Conservation (phyloP, 2,888 invertebrate genomes). For the Apotomis betuletana region DNA sequence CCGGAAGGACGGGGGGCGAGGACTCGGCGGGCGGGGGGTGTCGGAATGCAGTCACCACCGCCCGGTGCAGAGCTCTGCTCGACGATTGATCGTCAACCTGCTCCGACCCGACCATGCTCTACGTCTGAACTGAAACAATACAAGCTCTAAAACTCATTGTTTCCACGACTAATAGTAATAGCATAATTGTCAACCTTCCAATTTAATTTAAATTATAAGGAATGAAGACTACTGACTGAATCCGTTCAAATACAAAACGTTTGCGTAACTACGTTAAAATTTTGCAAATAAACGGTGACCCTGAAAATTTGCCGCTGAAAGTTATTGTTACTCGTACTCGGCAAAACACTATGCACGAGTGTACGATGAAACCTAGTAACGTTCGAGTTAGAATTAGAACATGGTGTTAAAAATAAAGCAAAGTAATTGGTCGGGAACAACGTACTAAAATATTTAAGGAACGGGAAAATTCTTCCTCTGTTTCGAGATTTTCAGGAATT, state of each 20-base stretch:
- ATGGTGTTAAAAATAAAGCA: slow-evolving; percentile 22
- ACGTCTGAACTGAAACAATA: slow-evolving; percentile 22
- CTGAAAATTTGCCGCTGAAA: slow-evolving; percentile 23
- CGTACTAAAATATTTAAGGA: slow-evolving; percentile 7
- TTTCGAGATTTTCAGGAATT: slow-evolving; percentile 11
- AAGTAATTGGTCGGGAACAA: slow-evolving; percentile 1
- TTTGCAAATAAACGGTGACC: slow-evolving; percentile 13
- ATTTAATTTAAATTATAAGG: slow-evolving; percentile 15
- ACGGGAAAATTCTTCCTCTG: slow-evolving; percentile 16
- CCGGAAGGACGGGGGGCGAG: slow-evolving; percentile 80
- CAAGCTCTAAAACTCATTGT: neutral
- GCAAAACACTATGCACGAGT: slow-evolving; percentile 2
- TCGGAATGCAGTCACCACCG: slow-evolving; percentile 81
- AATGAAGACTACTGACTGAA: neutral
- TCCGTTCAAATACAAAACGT: slow-evolving; percentile 4
- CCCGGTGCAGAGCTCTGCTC: slow-evolving; percentile 59
- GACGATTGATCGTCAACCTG: slow-evolving; percentile 71
- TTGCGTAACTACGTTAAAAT: slow-evolving; percentile 17
- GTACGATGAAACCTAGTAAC: slow-evolving; percentile 3
- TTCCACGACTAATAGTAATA: neutral
- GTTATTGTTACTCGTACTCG: slow-evolving; percentile 7
- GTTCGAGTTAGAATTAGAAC: slow-evolving; percentile 14
- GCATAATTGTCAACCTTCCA: neutral
- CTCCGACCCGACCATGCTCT: slow-evolving; percentile 41
- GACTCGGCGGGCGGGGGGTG: slow-evolving; percentile 59